Percentiles rank a stretch among this genome's conserved stretches.
phyloP scores from a whole-genome alignment of 2,113 vertebrate genomes.

The Myrmecobius fasciatus region DNA sequence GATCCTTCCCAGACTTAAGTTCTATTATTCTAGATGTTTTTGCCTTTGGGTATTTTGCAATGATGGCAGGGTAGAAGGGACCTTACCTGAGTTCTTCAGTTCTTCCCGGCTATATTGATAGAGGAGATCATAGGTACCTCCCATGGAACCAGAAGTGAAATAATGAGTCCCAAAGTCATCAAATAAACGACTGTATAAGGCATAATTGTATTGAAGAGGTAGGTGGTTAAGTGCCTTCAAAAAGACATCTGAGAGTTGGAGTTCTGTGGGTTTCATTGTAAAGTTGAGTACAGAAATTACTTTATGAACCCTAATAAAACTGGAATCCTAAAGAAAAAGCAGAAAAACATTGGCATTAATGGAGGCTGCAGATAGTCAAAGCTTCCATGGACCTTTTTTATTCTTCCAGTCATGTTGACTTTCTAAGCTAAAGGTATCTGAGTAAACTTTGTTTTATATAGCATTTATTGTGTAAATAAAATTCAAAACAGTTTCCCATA shows the following conservation, averaged over 20 bases:
- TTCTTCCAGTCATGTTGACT: not conserved
- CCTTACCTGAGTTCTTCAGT: slow-evolving; percentile 88
- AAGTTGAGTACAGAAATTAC: slow-evolving; percentile 91
- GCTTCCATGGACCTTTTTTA: not conserved
- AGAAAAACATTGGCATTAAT: not conserved
- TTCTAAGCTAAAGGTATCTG: not conserved
- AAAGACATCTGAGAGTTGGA: slow-evolving; percentile 90
- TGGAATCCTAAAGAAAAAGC: slow-evolving; percentile 87
- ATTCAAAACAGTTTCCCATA: slow-evolving; percentile 1
- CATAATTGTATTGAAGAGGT: slow-evolving; percentile 94
- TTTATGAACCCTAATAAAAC: slow-evolving; percentile 91
- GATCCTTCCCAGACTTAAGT: not conserved
- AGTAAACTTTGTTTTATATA: not conserved
- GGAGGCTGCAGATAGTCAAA: not conserved
- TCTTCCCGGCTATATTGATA: slow-evolving; percentile 92
- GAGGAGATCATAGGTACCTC: slow-evolving; percentile 92
- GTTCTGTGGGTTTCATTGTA: slow-evolving; percentile 85
- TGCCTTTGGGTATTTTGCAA: not conserved
- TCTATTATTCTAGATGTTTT: not conserved
- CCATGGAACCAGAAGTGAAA: slow-evolving; percentile 90
- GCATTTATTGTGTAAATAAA: not conserved
- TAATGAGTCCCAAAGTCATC: slow-evolving; percentile 95
- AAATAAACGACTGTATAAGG: slow-evolving; percentile 93
- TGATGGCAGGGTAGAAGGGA: not conserved
- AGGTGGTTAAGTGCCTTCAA: slow-evolving; percentile 90